phyloP scores from a whole-genome alignment of 2,888 invertebrate genomes.

The Sicus ferrugineus region DNA sequence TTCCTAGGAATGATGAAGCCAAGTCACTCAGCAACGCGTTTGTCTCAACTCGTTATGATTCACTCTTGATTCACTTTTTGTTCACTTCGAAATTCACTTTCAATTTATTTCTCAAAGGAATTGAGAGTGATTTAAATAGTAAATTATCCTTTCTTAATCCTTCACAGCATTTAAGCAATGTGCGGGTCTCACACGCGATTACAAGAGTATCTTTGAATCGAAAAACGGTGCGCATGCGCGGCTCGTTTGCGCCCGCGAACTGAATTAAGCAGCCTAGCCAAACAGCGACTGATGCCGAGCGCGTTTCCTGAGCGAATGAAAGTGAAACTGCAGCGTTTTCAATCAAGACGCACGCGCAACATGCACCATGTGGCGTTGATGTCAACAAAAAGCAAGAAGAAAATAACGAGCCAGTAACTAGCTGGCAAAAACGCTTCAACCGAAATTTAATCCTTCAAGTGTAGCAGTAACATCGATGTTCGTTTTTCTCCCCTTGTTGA shows the following conservation, averaged over 20 bases:
- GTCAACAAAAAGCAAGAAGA: slow-evolving; percentile 22
- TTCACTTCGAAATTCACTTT: background rate
- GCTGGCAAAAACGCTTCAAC: too few species aligned
- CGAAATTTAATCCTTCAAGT: slow-evolving; percentile 25
- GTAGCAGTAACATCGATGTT: slow-evolving; percentile 14
- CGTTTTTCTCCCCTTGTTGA: background rate
- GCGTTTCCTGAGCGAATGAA: slow-evolving; percentile 58
- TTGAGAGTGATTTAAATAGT: background rate
- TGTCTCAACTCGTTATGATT: background rate
- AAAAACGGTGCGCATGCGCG: background rate
- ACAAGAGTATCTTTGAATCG: background rate
- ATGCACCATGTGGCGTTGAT: slow-evolving; percentile 23
- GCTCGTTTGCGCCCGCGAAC: background rate
- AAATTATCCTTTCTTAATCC: slow-evolving; percentile 9
- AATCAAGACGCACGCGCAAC: slow-evolving; percentile 44
- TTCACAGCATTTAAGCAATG: background rate
- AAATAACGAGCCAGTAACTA: background rate
- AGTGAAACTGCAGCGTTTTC: slow-evolving; percentile 60
- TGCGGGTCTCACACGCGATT: background rate
- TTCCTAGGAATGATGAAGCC: background rate
- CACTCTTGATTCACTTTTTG: background rate
- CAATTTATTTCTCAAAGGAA: background rate
- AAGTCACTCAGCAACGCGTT: background rate
- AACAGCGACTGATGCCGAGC: slow-evolving; percentile 46
- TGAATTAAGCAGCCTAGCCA: background rate